A percentile compares a stretch with the other conserved stretches of the same genome.
Evolutionary conservation across 2,797 vertebrate species (phyloP).

Genomic region (Anniella stebbinsi): DNA sequence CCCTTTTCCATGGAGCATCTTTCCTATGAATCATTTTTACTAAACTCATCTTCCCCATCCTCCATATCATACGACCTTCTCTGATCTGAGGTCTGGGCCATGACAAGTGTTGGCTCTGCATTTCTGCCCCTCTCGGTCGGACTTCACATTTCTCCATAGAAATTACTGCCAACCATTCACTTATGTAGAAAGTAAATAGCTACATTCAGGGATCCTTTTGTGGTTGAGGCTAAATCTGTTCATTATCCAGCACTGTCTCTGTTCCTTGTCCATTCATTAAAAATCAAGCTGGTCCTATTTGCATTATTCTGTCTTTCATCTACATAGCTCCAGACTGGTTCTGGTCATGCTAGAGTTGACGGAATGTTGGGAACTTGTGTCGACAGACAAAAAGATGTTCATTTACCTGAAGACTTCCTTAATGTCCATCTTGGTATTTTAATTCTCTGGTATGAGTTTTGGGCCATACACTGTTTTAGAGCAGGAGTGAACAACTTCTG

Average conservation of each 20-base stretch:
- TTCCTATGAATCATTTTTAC: not conserved
- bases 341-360: not conserved
- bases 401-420: not conserved
- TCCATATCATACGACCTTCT: not conserved
- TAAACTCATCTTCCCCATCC: not conserved
- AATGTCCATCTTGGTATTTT: not conserved
- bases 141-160: not conserved
- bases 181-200: no score
- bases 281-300: no score
- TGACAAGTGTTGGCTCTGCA: not conserved
- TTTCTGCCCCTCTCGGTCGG: not conserved
- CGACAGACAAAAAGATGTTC: not conserved
- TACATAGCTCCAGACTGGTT: not conserved
- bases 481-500: no score
- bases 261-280: no score
- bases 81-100: not conserved
- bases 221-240: no score
- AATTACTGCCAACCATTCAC: no score
- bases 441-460: not conserved
- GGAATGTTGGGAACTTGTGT: not conserved
- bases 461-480: not conserved
- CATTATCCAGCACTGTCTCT: no score
- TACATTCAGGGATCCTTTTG: no score
- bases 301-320: not conserved
- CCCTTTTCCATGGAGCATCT: not conserved